phyloP scores from a whole-genome alignment of 2,797 vertebrate species.

The Gobionotothen gibberifrons region DNA sequence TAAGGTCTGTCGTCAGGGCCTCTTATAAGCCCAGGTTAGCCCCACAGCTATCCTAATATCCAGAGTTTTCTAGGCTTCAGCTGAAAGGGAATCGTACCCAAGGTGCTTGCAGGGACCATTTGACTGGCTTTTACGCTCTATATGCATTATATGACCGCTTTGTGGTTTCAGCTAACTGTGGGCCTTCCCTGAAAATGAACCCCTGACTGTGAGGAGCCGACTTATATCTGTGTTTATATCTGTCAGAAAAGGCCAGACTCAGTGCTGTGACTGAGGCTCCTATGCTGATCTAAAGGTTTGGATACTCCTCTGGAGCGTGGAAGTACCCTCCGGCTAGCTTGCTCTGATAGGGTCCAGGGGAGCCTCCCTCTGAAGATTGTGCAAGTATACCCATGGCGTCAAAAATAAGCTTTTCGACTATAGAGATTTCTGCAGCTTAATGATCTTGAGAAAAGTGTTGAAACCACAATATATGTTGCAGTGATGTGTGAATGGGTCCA shows the following conservation, averaged over 20 bases:
- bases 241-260: conserved; percentile 66
- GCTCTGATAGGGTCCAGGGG: conserved; percentile 18
- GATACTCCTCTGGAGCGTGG: conserved; percentile 61
- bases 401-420: conserved; percentile 19
- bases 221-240: conserved; percentile 73
- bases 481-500: conserved; percentile 27
- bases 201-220: conserved; percentile 53
- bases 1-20: conserved; percentile 62
- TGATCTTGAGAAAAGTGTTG: conserved; percentile 15
- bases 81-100: conserved; percentile 74
- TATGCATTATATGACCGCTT: conserved; percentile 70
- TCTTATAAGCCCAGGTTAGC: conserved; percentile 60
- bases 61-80: conserved; percentile 64
- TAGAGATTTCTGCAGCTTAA: conserved; percentile 19
- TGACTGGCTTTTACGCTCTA: conserved; percentile 72
- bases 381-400: conserved; percentile 10
- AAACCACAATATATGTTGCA: conserved; percentile 23
- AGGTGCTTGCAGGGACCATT: conserved; percentile 74
- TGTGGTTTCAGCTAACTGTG: conserved; percentile 73
- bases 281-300: conserved; percentile 62
- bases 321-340: conserved; percentile 30
- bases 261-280: conserved; percentile 53
- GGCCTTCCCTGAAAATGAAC: conserved; percentile 64
- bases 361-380: conserved; percentile 20
- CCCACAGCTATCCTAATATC: conserved; percentile 59